Base-by-base conservation (phyloP, 2,113 vertebrate genomes). In the Uria aalge region DNA sequence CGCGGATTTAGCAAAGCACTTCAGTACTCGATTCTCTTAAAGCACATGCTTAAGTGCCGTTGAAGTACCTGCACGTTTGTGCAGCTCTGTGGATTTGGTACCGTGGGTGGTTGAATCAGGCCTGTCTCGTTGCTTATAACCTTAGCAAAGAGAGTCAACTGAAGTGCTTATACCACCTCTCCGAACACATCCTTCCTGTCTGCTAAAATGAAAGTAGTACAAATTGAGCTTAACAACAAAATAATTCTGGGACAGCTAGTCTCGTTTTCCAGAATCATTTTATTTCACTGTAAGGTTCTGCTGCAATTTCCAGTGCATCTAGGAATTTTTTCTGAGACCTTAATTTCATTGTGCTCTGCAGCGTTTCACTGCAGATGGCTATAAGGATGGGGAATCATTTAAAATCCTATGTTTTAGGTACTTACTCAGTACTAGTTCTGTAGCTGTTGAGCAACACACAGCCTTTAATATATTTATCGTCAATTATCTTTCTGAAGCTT, bases 401-500 rank as follows among this genome's bases (percentile, higher is more conserved):
- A 55, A 94, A 85, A 50, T 64, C 30, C 12, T 63, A 0, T 41
- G 50, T 1, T 93, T 82, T 57, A 73, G 15, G 4, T 83, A 15
- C 32, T 81, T 86, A 17, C 13, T 62, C 26, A 30, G 24, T 73
- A 26, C 45, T 85, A 16, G 34, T 88, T 9, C 11, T 90, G 66
- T 59, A 88, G 48, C 77, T 82, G 30, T 60, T 75, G 47, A 68
- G 32, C 64, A 85, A 30, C 32, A 36, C 21, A 26, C 22, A 73
- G 32, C 32, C 67, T 83, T 66, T 83, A 90, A 95, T 90, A 14
- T 41, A 57, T 85, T 96, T 93, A 90, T 94, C 20, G 32, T 57
- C 53, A 62, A 68, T 92, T 91, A 84, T 84, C 55, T 90, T 89
- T 78, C 43, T 92, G 87, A 92, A 91, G 62, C 89, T 92, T 92